These are phyloP conservation scores for Acipenser ruthenus DNA, from an alignment of 2,797 vertebrate species.

Conservation along the genomic window DNA sequence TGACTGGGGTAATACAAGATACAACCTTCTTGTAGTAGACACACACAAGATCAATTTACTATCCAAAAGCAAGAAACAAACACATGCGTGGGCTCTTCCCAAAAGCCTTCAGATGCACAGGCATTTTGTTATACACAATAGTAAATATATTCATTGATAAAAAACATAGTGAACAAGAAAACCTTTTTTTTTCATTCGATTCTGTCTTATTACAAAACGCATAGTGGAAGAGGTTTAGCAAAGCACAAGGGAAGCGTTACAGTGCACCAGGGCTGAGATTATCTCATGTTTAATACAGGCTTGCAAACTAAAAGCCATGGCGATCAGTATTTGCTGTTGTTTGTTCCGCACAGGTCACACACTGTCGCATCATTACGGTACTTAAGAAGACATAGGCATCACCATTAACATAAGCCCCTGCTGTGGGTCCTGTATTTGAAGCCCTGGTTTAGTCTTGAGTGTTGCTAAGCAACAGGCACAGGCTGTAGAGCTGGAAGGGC, in stretches of 20 bases:
- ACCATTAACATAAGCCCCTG: constrained; percentile 23
- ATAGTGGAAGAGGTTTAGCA: constrained; percentile 21
- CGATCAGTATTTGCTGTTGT: not conserved
- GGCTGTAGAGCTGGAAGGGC: constrained; percentile 28
- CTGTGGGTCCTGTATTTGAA: constrained; percentile 8
- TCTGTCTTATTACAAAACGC: constrained; percentile 1
- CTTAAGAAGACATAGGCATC: constrained; percentile 10
- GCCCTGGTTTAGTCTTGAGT: constrained; percentile 19
- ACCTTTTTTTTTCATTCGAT: too few relatives aligned
- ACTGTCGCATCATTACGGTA: constrained; percentile 10
- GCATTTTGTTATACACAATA: too few relatives aligned
- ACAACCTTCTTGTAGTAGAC: too few relatives aligned
- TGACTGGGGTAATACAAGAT: too few relatives aligned
- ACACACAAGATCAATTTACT: too few relatives aligned
- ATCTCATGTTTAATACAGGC: not conserved
- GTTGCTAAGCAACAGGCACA: constrained; percentile 37
- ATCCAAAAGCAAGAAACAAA: too few relatives aligned
- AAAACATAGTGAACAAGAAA: too few relatives aligned
- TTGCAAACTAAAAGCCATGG: not conserved
- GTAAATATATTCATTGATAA: too few relatives aligned
- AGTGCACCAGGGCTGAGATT: not conserved
- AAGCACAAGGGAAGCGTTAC: not conserved
- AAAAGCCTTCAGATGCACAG: too few relatives aligned
- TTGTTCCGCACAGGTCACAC: not conserved
- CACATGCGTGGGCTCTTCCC: too few relatives aligned